These are phyloP conservation scores for Tautogolabrus adspersus DNA, from an alignment of 2,113 vertebrate genomes.

Conservation along the genomic window DNA sequence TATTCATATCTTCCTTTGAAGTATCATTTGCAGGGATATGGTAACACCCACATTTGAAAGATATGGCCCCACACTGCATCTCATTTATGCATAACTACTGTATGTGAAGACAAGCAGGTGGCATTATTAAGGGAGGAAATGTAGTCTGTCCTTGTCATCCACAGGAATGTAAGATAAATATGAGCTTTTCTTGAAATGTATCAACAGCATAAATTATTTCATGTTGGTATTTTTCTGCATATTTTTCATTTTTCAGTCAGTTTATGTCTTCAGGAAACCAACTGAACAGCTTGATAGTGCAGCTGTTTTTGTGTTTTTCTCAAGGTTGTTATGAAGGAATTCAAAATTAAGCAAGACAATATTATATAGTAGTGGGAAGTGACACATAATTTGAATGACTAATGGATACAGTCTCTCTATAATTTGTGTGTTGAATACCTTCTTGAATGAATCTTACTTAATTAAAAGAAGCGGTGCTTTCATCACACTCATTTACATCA, in stretches of 20 bases:
- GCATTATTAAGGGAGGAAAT: not conserved
- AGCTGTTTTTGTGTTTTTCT: not conserved
- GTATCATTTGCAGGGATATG: slow-evolving; percentile 32
- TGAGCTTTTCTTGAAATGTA: not conserved
- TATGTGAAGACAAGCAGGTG: not conserved
- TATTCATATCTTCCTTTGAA: slow-evolving; percentile 68
- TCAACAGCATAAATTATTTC: not conserved
- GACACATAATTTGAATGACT: not conserved
- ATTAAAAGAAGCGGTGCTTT: no score
- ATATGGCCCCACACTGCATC: slow-evolving; percentile 21
- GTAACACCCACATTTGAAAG: slow-evolving; percentile 45
- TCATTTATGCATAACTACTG: slow-evolving; percentile 24
- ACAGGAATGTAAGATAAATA: not conserved
- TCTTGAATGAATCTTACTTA: no score
- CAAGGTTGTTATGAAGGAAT: not conserved
- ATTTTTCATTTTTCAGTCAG: not conserved
- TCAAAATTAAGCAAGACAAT: not conserved
- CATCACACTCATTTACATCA: no score
- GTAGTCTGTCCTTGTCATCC: not conserved
- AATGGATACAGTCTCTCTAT: no score
- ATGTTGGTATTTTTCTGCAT: not conserved
- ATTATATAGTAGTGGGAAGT: not conserved
- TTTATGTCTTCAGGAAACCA: slow-evolving; percentile 2
- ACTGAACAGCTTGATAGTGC: not conserved
- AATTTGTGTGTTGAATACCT: no score